These are phyloP conservation scores for Platysternon megacephalum DNA, from an alignment of 2,113 vertebrate genomes.

Conservation along the genomic window DNA sequence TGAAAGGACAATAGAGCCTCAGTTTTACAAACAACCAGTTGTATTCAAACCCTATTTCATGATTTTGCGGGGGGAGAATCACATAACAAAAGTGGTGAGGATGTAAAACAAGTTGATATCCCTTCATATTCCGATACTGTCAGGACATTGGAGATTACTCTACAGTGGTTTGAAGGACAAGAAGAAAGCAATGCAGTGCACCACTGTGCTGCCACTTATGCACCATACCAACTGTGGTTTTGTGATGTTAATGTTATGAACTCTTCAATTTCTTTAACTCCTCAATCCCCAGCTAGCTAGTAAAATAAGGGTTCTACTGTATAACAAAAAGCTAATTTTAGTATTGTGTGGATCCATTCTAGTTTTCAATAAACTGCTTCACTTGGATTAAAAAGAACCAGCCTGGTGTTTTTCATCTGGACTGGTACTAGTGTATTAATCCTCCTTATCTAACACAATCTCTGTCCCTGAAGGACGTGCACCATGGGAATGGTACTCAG, in stretches of 20 bases:
- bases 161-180: too few species aligned
- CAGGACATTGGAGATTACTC: not conserved
- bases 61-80: not conserved
- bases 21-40: not conserved
- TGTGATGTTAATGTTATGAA: not conserved
- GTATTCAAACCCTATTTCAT: not conserved
- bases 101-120: not conserved
- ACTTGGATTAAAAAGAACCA: not conserved
- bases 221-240: not conserved
- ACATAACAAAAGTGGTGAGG: not conserved
- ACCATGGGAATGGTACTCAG: constrained; percentile 88
- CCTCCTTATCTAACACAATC: not conserved
- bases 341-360: not conserved
- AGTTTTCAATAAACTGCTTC: not conserved
- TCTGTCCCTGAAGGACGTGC: constrained; percentile 80
- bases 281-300: not conserved
- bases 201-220: not conserved
- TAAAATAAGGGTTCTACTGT: not conserved
- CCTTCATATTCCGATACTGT: not conserved
- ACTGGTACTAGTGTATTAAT: not conserved
- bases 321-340: not conserved
- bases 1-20: not conserved
- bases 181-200: not conserved
- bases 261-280: not conserved
- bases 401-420: not conserved